Conservation (phyloP, 2,113 vertebrate species). For the Pseudopipra pipra region DNA sequence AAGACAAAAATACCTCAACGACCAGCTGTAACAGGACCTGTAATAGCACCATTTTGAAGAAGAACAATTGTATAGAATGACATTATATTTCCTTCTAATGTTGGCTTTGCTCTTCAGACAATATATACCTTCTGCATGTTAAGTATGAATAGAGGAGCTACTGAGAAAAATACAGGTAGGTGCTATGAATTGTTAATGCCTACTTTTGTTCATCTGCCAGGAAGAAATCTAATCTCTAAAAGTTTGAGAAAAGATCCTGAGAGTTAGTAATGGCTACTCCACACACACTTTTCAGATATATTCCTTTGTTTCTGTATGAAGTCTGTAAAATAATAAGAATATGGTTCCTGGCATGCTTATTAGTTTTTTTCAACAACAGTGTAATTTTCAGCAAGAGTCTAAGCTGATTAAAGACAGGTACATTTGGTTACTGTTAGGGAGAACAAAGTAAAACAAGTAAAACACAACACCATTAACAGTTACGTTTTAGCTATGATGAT, state of each 20-base stretch:
- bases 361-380: background rate
- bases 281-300: background rate
- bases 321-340: background rate
- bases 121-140: conserved; percentile 1
- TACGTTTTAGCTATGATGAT: background rate
- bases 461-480: background rate
- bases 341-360: background rate
- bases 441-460: background rate
- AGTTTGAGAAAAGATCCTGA: background rate
- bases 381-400: background rate
- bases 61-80: conserved; percentile 14
- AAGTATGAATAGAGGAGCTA: conserved; percentile 10
- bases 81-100: background rate
- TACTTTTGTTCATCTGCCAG: conserved; percentile 3
- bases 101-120: conserved; percentile 16
- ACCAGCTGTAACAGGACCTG: background rate
- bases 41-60: conserved; percentile 33
- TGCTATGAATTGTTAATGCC: conserved; percentile 20
- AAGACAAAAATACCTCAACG: background rate
- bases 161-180: conserved; percentile 7
- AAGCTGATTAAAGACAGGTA: background rate
- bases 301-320: background rate
- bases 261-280: background rate
- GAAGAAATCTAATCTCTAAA: background rate
- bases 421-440: background rate